Evolutionary conservation across 1,140 invertebrate genomes (phyloP), one percentile per base, ranked within the genome.

Genomic region (Nixonia krombeini): DNA sequence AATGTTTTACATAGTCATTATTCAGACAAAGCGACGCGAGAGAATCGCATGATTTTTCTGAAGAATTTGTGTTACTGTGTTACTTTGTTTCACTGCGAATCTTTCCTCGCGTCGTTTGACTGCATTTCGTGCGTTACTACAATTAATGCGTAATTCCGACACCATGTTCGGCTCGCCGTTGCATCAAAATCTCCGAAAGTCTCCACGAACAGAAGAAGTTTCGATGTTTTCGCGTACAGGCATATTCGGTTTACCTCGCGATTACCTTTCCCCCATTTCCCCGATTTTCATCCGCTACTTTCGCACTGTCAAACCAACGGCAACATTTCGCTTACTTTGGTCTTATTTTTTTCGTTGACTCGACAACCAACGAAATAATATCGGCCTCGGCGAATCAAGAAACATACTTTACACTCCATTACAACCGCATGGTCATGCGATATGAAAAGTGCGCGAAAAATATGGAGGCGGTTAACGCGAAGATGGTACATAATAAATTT

Each of bases 401-500:
- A n/a, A n/a, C n/a, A 17, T 8, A 18, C 42, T 25, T 51, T 40
- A 16, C 40, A 46, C 41, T 53, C 49, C 49, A 37, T 49, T 35
- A 50, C 25, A 13, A 15, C 4, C 40, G 61, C 46, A 45, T 52
- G 57, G 31, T 42, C 38, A 23, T 18, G 8, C 33, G 49, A 52
- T 52, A 52, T 47, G 47, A 52, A 40, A 33, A 61, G 35, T 46
- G 55, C 31, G n/a, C 42, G 46, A 65, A 65, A 65, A 65, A 64
- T 28, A 10, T 1, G 18, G 8, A 40, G 15, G 12, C 2, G 6
- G 13, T 35, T 35, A 35, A 51, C 52, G 49, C 46, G 47, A 64
- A 57, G 42, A 65, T 53, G 62, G 42, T 38, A 33, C 35, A 57
- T 52, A 40, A 52, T 57, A 65, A 57, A 65, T 65, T 65, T 58